Conservation (phyloP, 2,113 vertebrate species). For the Phyllopteryx taeniolatus region DNA sequence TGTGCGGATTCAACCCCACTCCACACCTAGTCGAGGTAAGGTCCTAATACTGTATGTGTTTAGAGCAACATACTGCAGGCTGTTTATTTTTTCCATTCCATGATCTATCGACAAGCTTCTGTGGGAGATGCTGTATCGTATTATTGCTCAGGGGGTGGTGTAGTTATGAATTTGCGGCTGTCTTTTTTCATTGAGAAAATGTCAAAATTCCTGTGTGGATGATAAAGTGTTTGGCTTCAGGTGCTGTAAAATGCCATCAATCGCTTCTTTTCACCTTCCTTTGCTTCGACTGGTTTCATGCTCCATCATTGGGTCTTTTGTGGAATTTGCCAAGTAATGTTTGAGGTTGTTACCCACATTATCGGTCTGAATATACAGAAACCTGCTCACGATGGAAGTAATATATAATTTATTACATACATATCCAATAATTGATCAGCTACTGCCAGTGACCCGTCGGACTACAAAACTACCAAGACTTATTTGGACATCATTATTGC, state of each 20-base stretch:
- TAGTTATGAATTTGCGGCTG: slow-evolving; percentile 22
- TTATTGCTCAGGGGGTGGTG: slow-evolving; percentile 17
- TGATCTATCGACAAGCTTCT: slow-evolving; percentile 34
- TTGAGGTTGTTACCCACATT: slow-evolving; percentile 29
- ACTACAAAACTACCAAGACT: not conserved
- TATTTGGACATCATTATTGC: not conserved
- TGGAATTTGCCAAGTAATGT: slow-evolving; percentile 40
- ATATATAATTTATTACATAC: too few relatives aligned
- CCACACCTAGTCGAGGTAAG: slow-evolving; percentile 96
- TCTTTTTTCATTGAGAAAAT: slow-evolving; percentile 10
- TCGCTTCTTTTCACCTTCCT: slow-evolving; percentile 6
- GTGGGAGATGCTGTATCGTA: slow-evolving; percentile 35
- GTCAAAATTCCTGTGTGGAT: slow-evolving; percentile 10
- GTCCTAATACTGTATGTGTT: not conserved
- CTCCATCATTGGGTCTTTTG: slow-evolving; percentile 41
- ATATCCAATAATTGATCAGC: slow-evolving; percentile 38
- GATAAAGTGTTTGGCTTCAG: slow-evolving; percentile 18
- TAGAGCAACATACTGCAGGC: not conserved
- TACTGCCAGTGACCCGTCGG: slow-evolving; percentile 25
- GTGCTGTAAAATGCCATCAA: slow-evolving; percentile 24
- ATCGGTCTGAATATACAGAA: not conserved
- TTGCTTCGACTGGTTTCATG: slow-evolving; percentile 23
- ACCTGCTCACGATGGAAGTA: too few relatives aligned
- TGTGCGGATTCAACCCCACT: slow-evolving; percentile 97
- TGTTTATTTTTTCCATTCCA: slow-evolving; percentile 5